Conservation (phyloP, 2,797 vertebrate genomes). For the Numenius phaeopus region DNA sequence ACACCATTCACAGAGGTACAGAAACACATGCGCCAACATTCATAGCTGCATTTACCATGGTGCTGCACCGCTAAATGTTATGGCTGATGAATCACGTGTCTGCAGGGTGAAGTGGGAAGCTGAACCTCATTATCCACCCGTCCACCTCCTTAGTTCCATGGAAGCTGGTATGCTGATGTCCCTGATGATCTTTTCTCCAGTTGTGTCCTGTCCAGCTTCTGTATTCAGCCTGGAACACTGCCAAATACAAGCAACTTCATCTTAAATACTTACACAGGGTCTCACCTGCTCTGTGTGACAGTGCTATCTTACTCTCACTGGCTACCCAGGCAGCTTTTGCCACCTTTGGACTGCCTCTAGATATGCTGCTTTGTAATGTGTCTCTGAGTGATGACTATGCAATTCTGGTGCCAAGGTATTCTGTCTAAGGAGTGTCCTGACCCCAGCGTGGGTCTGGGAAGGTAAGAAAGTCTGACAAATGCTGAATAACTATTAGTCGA, state of each 20-base stretch:
- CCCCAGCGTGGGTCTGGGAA: not conserved
- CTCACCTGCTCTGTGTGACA: not conserved
- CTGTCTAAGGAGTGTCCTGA: not conserved
- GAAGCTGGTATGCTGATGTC: not conserved
- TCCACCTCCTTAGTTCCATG: not conserved
- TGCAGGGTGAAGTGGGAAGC: not conserved
- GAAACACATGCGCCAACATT: not conserved
- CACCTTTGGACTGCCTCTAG: not conserved
- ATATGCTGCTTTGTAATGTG: not conserved
- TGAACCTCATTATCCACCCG: not conserved
- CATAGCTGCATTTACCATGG: not conserved
- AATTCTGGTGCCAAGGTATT: not conserved
- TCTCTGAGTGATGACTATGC: not conserved
- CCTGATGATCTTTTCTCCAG: not conserved
- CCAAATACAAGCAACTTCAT: not conserved
- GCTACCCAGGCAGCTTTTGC: not conserved
- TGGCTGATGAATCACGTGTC: not conserved
- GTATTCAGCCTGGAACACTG: not conserved
- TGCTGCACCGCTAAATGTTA: not conserved
- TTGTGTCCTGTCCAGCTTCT: accelerated
- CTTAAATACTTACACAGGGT: not conserved
- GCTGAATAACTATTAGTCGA: not conserved
- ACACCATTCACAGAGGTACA: not conserved
- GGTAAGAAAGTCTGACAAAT: not conserved
- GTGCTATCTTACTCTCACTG: not conserved